phyloP scores from a whole-genome alignment of 2,797 vertebrate species.

The Gila robusta region DNA sequence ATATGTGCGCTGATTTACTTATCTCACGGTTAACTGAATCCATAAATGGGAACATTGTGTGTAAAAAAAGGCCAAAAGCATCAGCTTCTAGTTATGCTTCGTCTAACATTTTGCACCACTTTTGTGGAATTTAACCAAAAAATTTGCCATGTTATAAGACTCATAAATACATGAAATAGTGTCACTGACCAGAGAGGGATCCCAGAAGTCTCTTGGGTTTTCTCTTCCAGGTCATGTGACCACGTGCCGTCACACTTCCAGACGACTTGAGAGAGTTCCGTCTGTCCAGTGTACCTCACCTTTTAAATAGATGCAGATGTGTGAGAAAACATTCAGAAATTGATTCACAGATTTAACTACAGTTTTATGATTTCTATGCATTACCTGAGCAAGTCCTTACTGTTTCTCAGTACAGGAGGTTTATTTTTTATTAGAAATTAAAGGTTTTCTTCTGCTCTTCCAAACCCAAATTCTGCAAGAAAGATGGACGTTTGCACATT shows the following conservation, averaged over 20 bases:
- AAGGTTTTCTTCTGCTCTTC: constrained; percentile 32
- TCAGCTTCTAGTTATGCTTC: background rate
- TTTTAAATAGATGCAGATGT: constrained; percentile 44
- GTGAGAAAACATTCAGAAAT: background rate
- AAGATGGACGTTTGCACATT: background rate
- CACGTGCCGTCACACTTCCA: constrained; percentile 75
- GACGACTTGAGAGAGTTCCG: constrained; percentile 65
- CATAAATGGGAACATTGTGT: constrained; percentile 49
- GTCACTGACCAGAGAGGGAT: constrained; percentile 77
- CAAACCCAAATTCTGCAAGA: constrained; percentile 14
- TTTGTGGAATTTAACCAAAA: background rate
- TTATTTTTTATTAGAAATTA: background rate
- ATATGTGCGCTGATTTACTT: constrained; percentile 58
- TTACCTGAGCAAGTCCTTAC: constrained; percentile 47
- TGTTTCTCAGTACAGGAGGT: constrained; percentile 38
- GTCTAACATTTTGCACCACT: constrained; percentile 17
- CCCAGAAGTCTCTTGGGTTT: constrained; percentile 77
- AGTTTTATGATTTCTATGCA: background rate
- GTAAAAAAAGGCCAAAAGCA: constrained; percentile 25
- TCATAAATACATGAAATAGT: background rate
- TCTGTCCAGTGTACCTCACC: constrained; percentile 63
- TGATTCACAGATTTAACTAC: background rate
- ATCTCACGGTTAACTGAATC: constrained; percentile 55
- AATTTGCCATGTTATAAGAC: background rate
- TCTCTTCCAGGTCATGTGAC: constrained; percentile 86